These are phyloP conservation scores for Machimus rusticus DNA, from an alignment of 2,888 invertebrate species.

Conservation along the genomic window DNA sequence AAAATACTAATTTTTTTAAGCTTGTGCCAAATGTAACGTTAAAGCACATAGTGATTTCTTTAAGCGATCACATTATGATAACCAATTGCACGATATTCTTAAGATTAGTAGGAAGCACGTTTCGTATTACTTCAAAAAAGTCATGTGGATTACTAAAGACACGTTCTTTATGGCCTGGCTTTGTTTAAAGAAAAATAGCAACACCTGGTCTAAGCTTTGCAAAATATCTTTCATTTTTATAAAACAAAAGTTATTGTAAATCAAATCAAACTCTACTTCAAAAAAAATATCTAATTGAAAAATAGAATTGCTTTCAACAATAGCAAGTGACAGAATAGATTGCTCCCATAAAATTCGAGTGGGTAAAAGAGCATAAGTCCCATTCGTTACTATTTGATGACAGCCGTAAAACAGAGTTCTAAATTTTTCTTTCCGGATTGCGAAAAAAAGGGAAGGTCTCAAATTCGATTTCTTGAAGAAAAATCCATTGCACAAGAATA, in stretches of 20 bases:
- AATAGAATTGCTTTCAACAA: background rate
- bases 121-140: background rate
- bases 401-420: background rate
- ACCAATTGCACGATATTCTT: background rate
- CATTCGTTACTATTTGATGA: background rate
- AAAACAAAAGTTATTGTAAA: background rate
- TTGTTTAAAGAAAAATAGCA: background rate
- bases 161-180: background rate
- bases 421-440: background rate
- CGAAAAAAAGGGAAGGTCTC: background rate
- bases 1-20: background rate
- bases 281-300: background rate
- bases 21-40: background rate
- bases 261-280: background rate
- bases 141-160: background rate
- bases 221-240: too few relatives aligned
- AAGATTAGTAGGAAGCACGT: background rate
- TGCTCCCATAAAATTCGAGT: background rate
- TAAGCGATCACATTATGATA: background rate
- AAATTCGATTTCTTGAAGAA: background rate
- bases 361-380: background rate
- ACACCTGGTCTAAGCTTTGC: background rate
- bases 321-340: background rate
- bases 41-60: background rate
- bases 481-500: background rate